Evolutionary conservation across 2,113 vertebrate genomes (phyloP), one percentile per base, ranked within the genome.

Genomic region (Melanerpes aurifrons): DNA sequence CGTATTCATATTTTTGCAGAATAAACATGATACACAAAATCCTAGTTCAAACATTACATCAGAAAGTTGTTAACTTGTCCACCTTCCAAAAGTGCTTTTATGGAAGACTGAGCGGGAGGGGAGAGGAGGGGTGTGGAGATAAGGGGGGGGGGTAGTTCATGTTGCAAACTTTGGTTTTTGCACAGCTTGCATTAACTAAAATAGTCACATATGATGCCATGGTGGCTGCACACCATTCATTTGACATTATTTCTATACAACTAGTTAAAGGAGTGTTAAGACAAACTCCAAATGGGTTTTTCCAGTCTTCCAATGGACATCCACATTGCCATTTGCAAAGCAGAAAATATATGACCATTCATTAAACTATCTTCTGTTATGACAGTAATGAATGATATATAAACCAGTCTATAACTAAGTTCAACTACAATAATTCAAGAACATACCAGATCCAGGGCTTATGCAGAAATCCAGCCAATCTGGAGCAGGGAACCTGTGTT

Each of bases 381-480:
- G 12, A 9, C 26, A 88, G 75, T 37, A 88, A 85, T 24, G 19
- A 85, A 73, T 16, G 12, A 79, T 17, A 73, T 2, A 54, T 62
- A 56, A 71, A 26, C 2, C 58, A 75, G 17, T 48, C 26, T 72
- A 91, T 75, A 95, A 71, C 2, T 37, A 92, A 91, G 48, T 32
- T 82, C 47, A 92, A 0, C 28, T 78, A 43, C 43, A 86, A 74
- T 64, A 93, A 68, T 68, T 71, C 29, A 94, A 71, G 48, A 93
- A 97, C 96, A 67, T 97, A 97, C 96, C 96, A 69, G 48, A 22
- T 92, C 58, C 19, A 2, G 50, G 26, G 32, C 15, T 77, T 69
- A 81, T 3, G 82, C 6, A 90, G 92, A 87, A 86, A 69, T 96
- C 54, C 67, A 94, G 73, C 40, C 54, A 92, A 54, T 77, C 31